A percentile compares a stretch with the other conserved stretches of the same genome.
These are phyloP conservation scores for Manacus vitellinus DNA, from an alignment of 2,113 vertebrate species.

Conservation along the genomic window DNA sequence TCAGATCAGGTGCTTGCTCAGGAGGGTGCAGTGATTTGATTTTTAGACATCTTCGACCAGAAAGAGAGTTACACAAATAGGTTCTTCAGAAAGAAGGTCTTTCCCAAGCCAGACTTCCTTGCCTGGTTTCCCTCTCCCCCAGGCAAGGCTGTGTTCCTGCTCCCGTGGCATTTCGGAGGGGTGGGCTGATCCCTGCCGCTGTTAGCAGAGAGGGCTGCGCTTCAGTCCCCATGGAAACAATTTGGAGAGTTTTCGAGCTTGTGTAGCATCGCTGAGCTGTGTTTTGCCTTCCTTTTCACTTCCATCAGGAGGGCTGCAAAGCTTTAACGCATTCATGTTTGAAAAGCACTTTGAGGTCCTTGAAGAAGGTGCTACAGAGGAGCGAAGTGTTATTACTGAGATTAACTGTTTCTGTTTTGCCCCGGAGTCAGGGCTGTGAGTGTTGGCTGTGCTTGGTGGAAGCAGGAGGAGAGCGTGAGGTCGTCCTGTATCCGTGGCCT, in stretches of 20 bases:
- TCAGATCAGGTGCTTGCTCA: not conserved
- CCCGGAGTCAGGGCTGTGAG: not conserved
- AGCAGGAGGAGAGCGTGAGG: not conserved
- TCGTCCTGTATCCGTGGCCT: not conserved
- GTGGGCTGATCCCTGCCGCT: not conserved
- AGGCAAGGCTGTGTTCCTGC: not conserved
- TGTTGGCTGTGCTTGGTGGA: not conserved
- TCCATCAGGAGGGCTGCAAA: not conserved
- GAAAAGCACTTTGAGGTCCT: constrained; percentile 45
- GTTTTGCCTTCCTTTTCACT: constrained; percentile 1
- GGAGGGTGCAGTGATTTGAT: not conserved
- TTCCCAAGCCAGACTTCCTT: not conserved
- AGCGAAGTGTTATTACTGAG: constrained; percentile 8
- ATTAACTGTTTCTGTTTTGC: constrained; percentile 31
- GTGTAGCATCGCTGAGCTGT: constrained; percentile 25
- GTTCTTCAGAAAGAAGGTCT: not conserved
- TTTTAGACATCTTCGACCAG: not conserved
- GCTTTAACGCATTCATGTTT: constrained; percentile 26
- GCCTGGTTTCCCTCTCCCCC: not conserved
- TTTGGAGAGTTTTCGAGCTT: constrained; percentile 49
- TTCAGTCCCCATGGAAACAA: constrained; percentile 68
- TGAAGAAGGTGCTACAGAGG: constrained; percentile 21
- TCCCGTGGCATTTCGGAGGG: constrained; percentile 21
- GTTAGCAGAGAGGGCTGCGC: not conserved
- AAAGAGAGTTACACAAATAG: not conserved